Evolutionary conservation across 2,888 invertebrate species (phyloP).

Genomic region (Spisula subtruncata): DNA sequence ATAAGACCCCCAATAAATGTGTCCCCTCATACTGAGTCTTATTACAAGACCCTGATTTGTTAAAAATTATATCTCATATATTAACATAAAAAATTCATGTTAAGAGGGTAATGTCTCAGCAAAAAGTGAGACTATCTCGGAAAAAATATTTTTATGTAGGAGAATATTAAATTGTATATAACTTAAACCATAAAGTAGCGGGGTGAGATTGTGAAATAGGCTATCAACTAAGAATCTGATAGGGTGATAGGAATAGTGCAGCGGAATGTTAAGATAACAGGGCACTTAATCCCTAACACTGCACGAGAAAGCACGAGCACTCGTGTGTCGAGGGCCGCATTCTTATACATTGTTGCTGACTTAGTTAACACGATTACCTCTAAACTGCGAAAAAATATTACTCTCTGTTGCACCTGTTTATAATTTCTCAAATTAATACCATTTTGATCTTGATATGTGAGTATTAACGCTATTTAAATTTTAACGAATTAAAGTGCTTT

Average conservation of each 20-base stretch:
- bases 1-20: neutral
- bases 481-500: neutral
- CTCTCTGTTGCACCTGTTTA: neutral
- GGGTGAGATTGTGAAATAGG: neutral
- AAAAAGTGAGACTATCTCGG: neutral
- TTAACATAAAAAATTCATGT: neutral
- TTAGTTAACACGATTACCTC: no score
- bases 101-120: neutral
- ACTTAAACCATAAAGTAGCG: neutral
- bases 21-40: neutral
- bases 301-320: neutral
- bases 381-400: neutral
- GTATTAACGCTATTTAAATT: neutral
- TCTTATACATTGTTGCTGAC: neutral
- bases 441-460: neutral
- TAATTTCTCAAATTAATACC: constrained; percentile 19
- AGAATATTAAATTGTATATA: neutral
- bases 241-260: neutral
- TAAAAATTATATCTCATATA: constrained; percentile 3
- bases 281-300: neutral
- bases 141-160: no score
- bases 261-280: neutral
- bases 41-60: neutral
- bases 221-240: constrained; percentile 5
- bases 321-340: neutral